These are phyloP conservation scores for Venusia cambrica DNA, from an alignment of 2,888 invertebrate genomes.

Conservation along the genomic window DNA sequence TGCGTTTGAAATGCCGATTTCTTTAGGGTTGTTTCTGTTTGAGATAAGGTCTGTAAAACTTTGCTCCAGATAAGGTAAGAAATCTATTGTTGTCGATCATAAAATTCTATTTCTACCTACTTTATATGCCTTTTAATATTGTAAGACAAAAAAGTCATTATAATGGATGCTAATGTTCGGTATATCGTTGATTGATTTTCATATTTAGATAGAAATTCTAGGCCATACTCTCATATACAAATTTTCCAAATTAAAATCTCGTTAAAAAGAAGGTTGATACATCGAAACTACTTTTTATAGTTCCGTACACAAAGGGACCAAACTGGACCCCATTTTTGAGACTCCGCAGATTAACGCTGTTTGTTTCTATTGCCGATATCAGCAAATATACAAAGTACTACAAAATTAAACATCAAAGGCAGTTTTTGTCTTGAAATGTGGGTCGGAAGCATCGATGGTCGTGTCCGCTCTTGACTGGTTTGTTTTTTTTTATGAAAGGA, in stretches of 20 bases:
- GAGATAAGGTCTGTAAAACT: constrained; percentile 30
- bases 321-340: no score
- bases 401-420: no score
- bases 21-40: constrained; percentile 29
- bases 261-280: constrained; percentile 13
- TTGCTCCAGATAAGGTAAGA: constrained; percentile 6
- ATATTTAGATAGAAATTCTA: constrained; percentile 21
- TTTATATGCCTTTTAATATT: background rate
- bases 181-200: constrained; percentile 18
- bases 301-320: no score
- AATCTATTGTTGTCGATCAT: constrained; percentile 1
- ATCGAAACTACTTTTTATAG: no score
- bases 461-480: no score
- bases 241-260: constrained; percentile 23
- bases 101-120: background rate
- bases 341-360: no score
- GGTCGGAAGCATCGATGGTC: no score
- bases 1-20: constrained; percentile 24
- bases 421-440: no score
- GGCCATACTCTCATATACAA: constrained; percentile 13
- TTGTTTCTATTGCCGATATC: no score
- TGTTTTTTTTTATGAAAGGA: no score
- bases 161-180: constrained; percentile 10
- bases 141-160: constrained; percentile 1
- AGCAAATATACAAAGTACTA: no score